Percentiles rank a stretch among this genome's conserved stretches.
These are phyloP conservation scores for Leptatherina wallacei DNA, from an alignment of 2,797 vertebrate species.

Conservation along the genomic window DNA sequence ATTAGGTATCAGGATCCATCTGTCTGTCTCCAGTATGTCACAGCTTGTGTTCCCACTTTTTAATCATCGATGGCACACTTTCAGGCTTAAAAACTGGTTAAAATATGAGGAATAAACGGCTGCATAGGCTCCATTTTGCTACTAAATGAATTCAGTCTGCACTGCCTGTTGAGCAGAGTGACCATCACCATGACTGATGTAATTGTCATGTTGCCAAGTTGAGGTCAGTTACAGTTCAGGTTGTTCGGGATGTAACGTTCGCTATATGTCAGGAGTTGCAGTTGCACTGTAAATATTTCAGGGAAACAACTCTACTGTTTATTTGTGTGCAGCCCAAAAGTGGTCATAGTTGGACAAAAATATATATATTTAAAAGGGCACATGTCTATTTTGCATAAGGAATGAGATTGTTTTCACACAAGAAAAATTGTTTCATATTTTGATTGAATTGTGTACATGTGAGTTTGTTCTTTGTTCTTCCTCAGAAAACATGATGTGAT, in stretches of 20 bases:
- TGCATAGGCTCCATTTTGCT: background rate
- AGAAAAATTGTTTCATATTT: too few species aligned
- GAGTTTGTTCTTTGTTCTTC: background rate
- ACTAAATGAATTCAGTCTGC: slow-evolving; percentile 10
- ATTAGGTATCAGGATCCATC: background rate
- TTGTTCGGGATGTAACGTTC: background rate
- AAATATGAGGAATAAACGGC: slow-evolving; percentile 21
- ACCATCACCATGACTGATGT: slow-evolving; percentile 8
- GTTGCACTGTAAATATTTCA: slow-evolving; percentile 4
- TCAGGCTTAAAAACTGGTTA: background rate
- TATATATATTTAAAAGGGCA: too few species aligned
- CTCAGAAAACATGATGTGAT: too few species aligned
- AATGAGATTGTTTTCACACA: background rate
- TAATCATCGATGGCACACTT: background rate
- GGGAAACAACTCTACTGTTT: background rate
- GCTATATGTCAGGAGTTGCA: background rate
- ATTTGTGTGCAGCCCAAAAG: background rate
- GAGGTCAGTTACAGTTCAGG: slow-evolving; percentile 2
- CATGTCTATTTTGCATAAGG: too few species aligned
- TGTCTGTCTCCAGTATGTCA: slow-evolving; percentile 10
- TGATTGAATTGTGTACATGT: background rate
- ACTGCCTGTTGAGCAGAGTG: background rate
- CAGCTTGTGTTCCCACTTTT: background rate
- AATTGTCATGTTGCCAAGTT: slow-evolving; percentile 6
- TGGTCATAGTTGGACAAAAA: too few species aligned